Base-by-base conservation (phyloP, 2,888 invertebrate genomes). In the Drosophila anomelani region DNA sequence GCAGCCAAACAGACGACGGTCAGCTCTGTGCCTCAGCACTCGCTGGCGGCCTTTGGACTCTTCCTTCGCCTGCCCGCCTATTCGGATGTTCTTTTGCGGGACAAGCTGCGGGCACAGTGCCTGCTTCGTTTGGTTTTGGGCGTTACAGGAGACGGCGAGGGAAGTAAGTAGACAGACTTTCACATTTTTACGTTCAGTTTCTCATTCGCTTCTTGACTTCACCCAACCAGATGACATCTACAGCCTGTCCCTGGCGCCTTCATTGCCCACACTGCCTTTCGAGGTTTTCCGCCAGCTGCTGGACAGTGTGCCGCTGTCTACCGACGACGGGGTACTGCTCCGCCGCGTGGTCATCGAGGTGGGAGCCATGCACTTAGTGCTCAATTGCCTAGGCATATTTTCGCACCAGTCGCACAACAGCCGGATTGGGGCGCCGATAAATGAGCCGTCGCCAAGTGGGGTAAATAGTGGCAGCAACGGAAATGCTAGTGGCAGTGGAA, bases 131-230 rank as follows among this genome's bases (percentile, higher is more conserved):
- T 98, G 56, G 96, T 98, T 39, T 94, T 98, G 23, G 98, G 98
- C 26, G 98, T 98, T 8, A 96, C 97, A 4, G 97, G 97, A 86
- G 97, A 98, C 90, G 98, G 97, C 53, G 97, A 98, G 93, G 98
- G 97, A 91, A 96, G 96, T 96, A 87, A 93, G 94, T 78, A 2
- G 2, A 10, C 5, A 3, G 1, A 15, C 4, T 4, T 1, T 15
- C 3, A 10, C 10, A 10, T 3, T 10, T 6, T 20, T 0, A 51
- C 23, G 10, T 10, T 4, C 15, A 10, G 6, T 36, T 36, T 20
- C 6, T 53, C 10, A 53, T 15, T 20, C 13, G 0, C 34, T 3
- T 15, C 34, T 51, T 15, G 1, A 23, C 15, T 34, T 5, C 1
- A 9, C 34, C 51, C 1, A 53, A 23, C 56, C 47, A 93, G 94